A percentile compares a stretch with the other conserved stretches of the same genome.
These are phyloP conservation scores for Andrena marginata DNA, from an alignment of 2,888 invertebrate genomes.

Conservation along the genomic window DNA sequence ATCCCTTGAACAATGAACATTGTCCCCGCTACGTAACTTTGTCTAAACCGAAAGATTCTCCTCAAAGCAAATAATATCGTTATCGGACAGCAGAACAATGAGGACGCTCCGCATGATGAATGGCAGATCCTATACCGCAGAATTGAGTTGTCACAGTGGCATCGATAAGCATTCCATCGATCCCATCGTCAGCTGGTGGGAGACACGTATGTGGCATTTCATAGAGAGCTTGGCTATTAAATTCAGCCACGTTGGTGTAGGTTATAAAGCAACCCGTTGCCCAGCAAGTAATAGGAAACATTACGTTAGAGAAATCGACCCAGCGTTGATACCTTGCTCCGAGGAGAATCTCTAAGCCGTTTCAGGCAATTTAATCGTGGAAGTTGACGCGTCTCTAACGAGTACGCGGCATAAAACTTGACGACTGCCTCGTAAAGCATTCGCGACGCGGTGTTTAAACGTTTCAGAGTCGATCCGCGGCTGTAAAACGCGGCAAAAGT, in stretches of 20 bases:
- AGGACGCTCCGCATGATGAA: background rate
- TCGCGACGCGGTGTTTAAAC: slow-evolving; percentile 24
- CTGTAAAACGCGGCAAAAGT: background rate
- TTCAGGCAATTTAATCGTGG: slow-evolving; percentile 44
- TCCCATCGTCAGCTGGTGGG: background rate
- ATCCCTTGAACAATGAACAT: no score
- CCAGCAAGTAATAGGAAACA: slow-evolving; percentile 18
- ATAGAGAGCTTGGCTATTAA: slow-evolving; percentile 28
- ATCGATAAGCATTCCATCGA: background rate
- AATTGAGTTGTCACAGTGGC: slow-evolving; percentile 17
- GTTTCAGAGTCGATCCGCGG: slow-evolving; percentile 3
- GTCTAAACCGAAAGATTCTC: no score
- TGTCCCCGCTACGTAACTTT: no score
- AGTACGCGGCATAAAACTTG: slow-evolving; percentile 27
- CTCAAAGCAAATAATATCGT: background rate
- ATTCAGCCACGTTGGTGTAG: slow-evolving; percentile 16
- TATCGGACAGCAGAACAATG: background rate
- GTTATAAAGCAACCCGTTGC: slow-evolving; percentile 17
- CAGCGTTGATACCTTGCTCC: background rate
- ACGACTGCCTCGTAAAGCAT: slow-evolving; percentile 42
- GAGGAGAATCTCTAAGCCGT: slow-evolving; percentile 28
- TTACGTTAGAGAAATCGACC: slow-evolving; percentile 13
- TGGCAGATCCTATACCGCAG: background rate
- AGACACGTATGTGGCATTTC: slow-evolving; percentile 39
- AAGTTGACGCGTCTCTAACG: slow-evolving; percentile 44